Evolutionary conservation across 2,113 vertebrate genomes (phyloP), one percentile per base, ranked within the genome.

Genomic region (Dicrurus megarhynchus): DNA sequence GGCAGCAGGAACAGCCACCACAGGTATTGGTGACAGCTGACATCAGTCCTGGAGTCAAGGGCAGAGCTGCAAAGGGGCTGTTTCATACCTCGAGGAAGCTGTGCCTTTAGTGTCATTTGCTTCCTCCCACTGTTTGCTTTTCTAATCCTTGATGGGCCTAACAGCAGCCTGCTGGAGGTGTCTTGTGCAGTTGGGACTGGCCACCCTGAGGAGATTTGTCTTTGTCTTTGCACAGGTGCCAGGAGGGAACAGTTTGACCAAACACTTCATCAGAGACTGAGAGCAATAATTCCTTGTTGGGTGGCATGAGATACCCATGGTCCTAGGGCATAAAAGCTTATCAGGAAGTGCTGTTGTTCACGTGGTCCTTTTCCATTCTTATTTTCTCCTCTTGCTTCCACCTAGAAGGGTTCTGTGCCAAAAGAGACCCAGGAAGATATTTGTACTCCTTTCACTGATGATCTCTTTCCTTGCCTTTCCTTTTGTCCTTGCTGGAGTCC

Each of bases 41-140:
- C 16, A 2, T 19, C 37, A 23, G 50, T 46, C 6, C 63, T 63
- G 84, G 77, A 74, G 42, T 41, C 21, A 3, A 57, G 77, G 76
- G 39, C 64, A 81, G 55, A 33, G 1, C 71, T 84, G 50, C n/a
- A 64, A 21, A 39, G 26, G 50, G 17, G 28, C 55, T 65, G 53
- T 37, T 69, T 32, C 3, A 3, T n/a, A 23, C 1, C 0, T 37
- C 3, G 5, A 27, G 65, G 35, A 74, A 70, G 13, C 7, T 70
- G 35, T 64, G 59, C 35, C 59, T 81, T 67, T 30, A 6, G 14
- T 57, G 70, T 28, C 24, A 2, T 60, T 28, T 83, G 49, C n/a
- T 41, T 9, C 59, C 11, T 86, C 33, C 42, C 3, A 3, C 11
- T 21, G 1, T n/a, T 3, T 13, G 42, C 37, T 73, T 75, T n/a